phyloP scores from a whole-genome alignment of 2,888 invertebrate species.

The Sipha maydis region DNA sequence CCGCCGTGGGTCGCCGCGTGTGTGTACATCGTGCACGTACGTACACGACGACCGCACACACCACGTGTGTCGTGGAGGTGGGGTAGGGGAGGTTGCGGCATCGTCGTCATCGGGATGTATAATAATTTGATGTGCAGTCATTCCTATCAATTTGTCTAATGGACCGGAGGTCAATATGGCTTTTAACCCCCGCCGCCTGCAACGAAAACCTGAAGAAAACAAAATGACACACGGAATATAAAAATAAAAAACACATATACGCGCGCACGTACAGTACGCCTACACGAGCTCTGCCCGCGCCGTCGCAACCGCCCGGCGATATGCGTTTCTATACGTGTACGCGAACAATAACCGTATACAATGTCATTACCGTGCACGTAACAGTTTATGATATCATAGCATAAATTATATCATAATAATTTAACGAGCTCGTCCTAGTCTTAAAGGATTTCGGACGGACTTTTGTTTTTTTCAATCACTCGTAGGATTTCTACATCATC shows the following conservation, averaged over 20 bases:
- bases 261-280: background rate
- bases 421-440: no score
- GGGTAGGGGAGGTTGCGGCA: background rate
- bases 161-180: conserved; percentile 59
- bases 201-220: conserved; percentile 51
- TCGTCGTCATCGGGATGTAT: background rate
- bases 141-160: conserved; percentile 60
- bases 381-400: no score
- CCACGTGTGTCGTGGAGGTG: no score
- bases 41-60: no score
- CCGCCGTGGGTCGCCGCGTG: background rate
- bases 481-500: no score
- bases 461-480: no score
- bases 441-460: no score
- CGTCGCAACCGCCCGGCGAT: no score
- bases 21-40: background rate
- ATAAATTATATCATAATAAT: no score
- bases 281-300: background rate
- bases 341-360: background rate
- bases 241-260: background rate
- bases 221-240: background rate
- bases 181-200: conserved; percentile 52
- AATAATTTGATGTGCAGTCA: conserved; percentile 7
- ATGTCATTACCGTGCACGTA: background rate
- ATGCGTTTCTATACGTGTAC: background rate